Evolutionary conservation across 2,888 invertebrate species (phyloP), one percentile per base, ranked within the genome.

Genomic region (Drosophila paramelanica): DNA sequence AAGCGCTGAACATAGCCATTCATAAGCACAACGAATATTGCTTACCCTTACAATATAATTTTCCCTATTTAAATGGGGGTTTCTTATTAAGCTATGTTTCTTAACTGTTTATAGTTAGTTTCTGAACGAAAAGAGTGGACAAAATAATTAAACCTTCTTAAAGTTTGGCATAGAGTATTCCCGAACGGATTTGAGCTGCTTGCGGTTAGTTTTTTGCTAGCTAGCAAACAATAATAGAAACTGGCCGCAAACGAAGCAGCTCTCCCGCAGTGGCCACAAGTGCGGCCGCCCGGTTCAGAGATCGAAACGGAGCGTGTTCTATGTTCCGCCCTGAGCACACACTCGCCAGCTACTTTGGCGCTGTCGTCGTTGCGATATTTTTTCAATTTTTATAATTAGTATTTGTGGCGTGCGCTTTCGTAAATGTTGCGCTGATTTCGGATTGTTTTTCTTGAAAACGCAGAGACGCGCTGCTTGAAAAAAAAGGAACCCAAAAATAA

Each of bases 391-490:
- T 89, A 87, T 86, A 83, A 88, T 89, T 87, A 87, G 87, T 87
- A 88, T 88, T 89, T 87, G 86, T 88, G 87, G 86, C 88, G 87
- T 88, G 76, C 88, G 89, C 89, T 84, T 87, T 87, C 88, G 89
- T 89, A 81, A 75, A 89, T 73, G 87, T 87, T 87, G 89, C 86
- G 82, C 86, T 77, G 85, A 85, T 88, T 88, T 89, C 81, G 88
- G 75, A 67, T 82, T 83, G 75, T 67, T 62, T 68, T 55, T 69
- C 72, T 67, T 77, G 69, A 66, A 27, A 60, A 60, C 50, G 51
- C 14, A 25, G 46, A 67, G 65, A 62, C 59, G 56, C 51, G 74
- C 56, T 55, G 53, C 41, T 43, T 39, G 39, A 52, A 41, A 17
- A 25, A 17, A 17, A 27, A 39, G 8, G 31, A 31, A 31, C 3